phyloP scores from a whole-genome alignment of 2,113 vertebrate species.

The Hyla sarda region DNA sequence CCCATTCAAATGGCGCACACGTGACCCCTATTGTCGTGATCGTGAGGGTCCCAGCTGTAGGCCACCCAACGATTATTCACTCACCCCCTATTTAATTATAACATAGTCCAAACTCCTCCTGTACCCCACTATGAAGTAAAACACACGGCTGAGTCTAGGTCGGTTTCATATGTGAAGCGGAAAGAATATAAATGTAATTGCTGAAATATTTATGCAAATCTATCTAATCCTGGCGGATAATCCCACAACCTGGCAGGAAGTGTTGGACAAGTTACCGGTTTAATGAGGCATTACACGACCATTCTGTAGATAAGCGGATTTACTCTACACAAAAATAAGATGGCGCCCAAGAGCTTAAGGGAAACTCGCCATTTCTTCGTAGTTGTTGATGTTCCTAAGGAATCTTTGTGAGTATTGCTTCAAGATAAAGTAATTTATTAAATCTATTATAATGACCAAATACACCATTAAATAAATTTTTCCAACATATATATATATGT shows the following conservation, averaged over 20 bases:
- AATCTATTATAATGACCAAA: neutral
- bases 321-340: neutral
- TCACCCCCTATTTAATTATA: no score
- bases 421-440: neutral
- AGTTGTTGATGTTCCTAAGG: neutral
- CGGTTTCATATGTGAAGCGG: neutral
- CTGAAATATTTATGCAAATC: neutral
- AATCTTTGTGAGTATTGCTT: neutral
- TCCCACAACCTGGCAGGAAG: neutral
- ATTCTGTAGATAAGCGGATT: neutral
- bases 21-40: no score
- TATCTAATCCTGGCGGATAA: constrained; percentile 4
- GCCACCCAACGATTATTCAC: no score
- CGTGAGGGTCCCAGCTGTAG: no score
- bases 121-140: neutral
- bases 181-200: neutral
- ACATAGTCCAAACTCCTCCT: no score
- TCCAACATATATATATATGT: no score
- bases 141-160: neutral
- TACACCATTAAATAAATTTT: no score
- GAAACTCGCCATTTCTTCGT: neutral
- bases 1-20: no score
- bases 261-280: neutral
- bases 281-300: constrained; percentile 18
- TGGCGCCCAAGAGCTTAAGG: neutral